These are phyloP conservation scores for Phenganax stokvisi DNA, from an alignment of 92 coral and sea anemone genomes.

Conservation along the genomic window DNA sequence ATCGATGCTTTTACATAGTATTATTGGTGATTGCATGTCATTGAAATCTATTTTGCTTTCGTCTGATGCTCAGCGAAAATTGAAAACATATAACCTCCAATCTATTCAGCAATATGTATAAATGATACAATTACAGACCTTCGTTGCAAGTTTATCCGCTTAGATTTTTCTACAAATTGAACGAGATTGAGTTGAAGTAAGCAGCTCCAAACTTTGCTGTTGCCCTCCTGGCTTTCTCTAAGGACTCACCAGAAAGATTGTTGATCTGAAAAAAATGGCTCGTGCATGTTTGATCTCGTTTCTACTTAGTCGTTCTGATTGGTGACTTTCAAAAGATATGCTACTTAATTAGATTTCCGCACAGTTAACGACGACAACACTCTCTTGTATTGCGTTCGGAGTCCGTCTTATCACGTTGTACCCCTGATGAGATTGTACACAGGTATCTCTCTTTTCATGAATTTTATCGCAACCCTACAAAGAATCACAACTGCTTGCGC, in stretches of 20 bases:
- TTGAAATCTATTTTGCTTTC: no score
- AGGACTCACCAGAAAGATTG: background rate
- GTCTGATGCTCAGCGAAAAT: no score
- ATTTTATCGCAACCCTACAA: background rate
- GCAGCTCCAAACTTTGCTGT: background rate
- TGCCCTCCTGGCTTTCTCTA: background rate
- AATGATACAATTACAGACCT: background rate
- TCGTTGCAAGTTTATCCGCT: background rate
- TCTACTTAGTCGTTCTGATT: background rate
- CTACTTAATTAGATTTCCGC: background rate
- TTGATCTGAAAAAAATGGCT: constrained; percentile 1
- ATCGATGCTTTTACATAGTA: no score
- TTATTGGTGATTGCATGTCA: no score
- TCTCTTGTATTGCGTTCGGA: background rate
- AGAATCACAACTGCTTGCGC: constrained; percentile 12
- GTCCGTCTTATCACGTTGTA: background rate
- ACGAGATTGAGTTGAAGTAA: background rate
- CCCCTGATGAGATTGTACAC: background rate
- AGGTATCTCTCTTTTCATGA: background rate
- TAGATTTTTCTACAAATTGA: background rate
- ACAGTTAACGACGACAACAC: background rate
- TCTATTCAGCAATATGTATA: no score
- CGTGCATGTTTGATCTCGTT: background rate
- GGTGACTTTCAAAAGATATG: background rate
- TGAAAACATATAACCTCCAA: no score